Base-by-base conservation (phyloP, 2,797 vertebrate genomes). In the Pangasius larnaudii region DNA sequence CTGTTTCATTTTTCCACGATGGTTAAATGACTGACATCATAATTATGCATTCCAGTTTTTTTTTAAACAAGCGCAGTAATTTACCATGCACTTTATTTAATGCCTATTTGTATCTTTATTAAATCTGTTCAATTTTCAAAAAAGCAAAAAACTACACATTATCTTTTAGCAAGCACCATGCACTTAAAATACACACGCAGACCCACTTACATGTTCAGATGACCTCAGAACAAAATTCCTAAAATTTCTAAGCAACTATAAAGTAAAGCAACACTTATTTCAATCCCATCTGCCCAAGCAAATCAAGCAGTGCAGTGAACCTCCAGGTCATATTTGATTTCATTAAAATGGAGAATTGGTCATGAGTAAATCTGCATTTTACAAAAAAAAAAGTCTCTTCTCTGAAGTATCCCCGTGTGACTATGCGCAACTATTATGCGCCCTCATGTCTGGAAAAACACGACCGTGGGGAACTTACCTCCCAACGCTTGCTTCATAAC, bases 401-500 rank as follows among this genome's bases (percentile, higher is more conserved):
- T 63, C 16, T 46, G 39, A 63, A 65, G 39, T 82, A 63, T 82
- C 58, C 80, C 39, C 42, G 0, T 84, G 46, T 18, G 81, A 53
- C n/a, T 51, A 5, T 51, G 61, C 51, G 81, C 14, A 18, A 67
- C 61, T 69, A 67, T 53, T 69, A 51, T 6, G 81, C 4, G 63
- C 61, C 61, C 63, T 84, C n/a, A 51, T 56, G 59, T 74, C 51
- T 53, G 67, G 78, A 79, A 69, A 88, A 89, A 58, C 30, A 53
- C 84, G 86, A 88, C n/a, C 19, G 42, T 88, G 16, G 77, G 79
- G 33, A 53, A 95, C 97, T 97, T 96, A 98, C 98, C 98, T 96
- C 98, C 98, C 91, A 98, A 90, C 83, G 98, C 97, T 96, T 98
- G 98, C 91, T 98, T 98, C 98, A 98, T 98, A 91, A 98, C 97